Evolutionary conservation across 2,888 invertebrate genomes (phyloP).

Genomic region (Coenonympha glycerion): DNA sequence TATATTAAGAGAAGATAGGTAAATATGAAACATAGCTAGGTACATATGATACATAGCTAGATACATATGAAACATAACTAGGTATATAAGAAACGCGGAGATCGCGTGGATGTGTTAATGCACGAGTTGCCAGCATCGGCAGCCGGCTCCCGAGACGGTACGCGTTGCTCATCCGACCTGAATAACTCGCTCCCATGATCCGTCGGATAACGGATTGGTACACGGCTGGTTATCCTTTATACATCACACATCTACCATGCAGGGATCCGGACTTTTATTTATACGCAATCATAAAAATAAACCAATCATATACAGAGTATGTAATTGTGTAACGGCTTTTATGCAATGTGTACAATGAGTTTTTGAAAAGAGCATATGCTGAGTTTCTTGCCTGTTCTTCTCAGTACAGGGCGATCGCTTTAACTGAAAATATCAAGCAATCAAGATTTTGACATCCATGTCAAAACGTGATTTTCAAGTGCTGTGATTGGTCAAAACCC

Average conservation of each 20-base stretch:
- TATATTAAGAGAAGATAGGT: no score
- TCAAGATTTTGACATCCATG: no score
- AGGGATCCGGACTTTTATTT: not conserved
- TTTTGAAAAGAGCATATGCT: no score
- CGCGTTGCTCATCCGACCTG: slow-evolving; percentile 8
- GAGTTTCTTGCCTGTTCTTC: no score
- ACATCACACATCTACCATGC: slow-evolving; percentile 2
- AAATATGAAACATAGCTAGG: not conserved
- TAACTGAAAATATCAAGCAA: no score
- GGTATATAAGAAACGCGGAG: not conserved
- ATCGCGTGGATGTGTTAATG: not conserved
- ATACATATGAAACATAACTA: no score
- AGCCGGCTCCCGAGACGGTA: not conserved
- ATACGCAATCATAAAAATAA: not conserved
- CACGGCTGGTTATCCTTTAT: slow-evolving; percentile 4
- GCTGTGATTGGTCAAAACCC: no score
- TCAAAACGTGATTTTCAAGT: no score
- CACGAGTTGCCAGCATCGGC: not conserved
- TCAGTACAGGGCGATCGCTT: no score
- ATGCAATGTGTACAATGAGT: no score
- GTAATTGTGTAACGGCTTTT: no score
- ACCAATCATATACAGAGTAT: no score
- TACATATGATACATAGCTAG: not conserved
- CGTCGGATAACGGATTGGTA: not conserved
- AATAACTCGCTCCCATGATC: slow-evolving; percentile 13